phyloP scores from a whole-genome alignment of 2,888 invertebrate genomes.

The Electrophaes corylata region DNA sequence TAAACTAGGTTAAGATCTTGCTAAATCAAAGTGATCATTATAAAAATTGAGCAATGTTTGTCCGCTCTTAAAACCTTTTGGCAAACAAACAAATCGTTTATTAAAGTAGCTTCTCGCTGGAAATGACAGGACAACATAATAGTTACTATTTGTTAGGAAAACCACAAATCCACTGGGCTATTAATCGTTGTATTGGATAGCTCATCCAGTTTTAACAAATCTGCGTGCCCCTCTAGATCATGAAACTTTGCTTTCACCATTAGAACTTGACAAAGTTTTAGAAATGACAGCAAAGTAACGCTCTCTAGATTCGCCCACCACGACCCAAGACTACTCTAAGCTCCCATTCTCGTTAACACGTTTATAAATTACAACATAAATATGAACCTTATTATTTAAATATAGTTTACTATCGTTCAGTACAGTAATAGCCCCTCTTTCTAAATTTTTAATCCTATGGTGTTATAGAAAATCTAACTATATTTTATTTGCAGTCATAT shows the following conservation, averaged over 20 bases:
- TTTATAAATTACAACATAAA: constrained; percentile 30
- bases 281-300: constrained; percentile 13
- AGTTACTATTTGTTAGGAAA: constrained; percentile 44
- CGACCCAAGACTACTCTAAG: constrained; percentile 26
- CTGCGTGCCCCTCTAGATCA: constrained; percentile 29
- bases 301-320: constrained; percentile 13
- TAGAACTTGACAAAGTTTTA: constrained; percentile 25
- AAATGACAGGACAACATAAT: constrained; percentile 12
- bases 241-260: constrained; percentile 28
- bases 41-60: constrained; percentile 22
- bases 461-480: constrained; percentile 80
- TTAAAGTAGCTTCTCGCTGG: constrained; percentile 16
- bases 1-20: neutral
- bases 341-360: constrained; percentile 31
- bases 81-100: constrained; percentile 16
- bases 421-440: constrained; percentile 37
- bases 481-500: constrained; percentile 80
- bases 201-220: constrained; percentile 61
- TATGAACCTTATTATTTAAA: constrained; percentile 24
- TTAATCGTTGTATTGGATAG: constrained; percentile 76
- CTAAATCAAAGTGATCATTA: neutral
- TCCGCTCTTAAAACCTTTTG: constrained; percentile 4
- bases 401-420: constrained; percentile 27
- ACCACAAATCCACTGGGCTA: constrained; percentile 45
- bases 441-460: constrained; percentile 61